phyloP scores from a whole-genome alignment of 1,140 invertebrate genomes.

The Musca vetustissima region DNA sequence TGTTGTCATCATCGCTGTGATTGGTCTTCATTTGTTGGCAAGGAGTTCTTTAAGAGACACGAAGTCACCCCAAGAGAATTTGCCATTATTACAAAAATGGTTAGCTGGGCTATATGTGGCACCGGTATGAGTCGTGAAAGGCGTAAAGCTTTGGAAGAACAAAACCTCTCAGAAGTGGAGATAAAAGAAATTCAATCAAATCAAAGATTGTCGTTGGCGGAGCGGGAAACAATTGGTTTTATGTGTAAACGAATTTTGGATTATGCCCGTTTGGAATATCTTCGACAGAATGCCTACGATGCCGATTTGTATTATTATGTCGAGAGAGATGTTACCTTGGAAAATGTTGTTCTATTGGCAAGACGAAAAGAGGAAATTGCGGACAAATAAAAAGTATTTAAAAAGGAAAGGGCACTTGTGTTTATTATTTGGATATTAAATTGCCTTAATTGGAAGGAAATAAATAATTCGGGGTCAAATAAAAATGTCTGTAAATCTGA shows the following conservation, averaged over 20 bases:
- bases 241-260: constrained; percentile 77
- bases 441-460: too few species aligned
- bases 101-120: constrained; percentile 84
- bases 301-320: constrained; percentile 68
- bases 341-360: constrained; percentile 77
- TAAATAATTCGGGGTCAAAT: too few species aligned
- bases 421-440: too few species aligned
- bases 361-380: not conserved
- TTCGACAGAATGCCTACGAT: constrained; percentile 63
- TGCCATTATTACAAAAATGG: constrained; percentile 73
- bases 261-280: constrained; percentile 69
- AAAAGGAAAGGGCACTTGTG: not conserved
- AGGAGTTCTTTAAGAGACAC: constrained; percentile 60
- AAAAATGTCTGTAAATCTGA: too few species aligned
- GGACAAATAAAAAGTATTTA: not conserved
- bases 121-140: constrained; percentile 59
- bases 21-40: constrained; percentile 71
- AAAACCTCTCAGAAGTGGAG: constrained; percentile 34
- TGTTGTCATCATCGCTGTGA: constrained; percentile 86
- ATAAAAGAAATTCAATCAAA: constrained; percentile 5
- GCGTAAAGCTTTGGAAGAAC: constrained; percentile 41
- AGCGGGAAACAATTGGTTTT: constrained; percentile 67
- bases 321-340: constrained; percentile 64
- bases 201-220: constrained; percentile 43
- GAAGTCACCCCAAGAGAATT: constrained; percentile 69